Evolutionary conservation across 2,113 vertebrate genomes (phyloP), one percentile per base, ranked within the genome.

Genomic region (Sinosuthora webbiana): DNA sequence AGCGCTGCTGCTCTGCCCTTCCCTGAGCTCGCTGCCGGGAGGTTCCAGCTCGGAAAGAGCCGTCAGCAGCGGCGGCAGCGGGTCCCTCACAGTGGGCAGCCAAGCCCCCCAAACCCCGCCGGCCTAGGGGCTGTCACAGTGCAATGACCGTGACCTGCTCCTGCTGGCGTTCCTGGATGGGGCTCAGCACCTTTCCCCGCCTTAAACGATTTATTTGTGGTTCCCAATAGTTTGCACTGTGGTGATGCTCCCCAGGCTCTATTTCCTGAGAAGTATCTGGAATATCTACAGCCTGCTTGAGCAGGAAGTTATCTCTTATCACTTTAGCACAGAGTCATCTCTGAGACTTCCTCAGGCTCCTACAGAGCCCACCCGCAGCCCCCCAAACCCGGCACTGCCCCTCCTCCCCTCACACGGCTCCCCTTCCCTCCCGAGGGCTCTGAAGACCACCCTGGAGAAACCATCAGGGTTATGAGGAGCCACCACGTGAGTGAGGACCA

Each of bases 41-140:
- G 64, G 0, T 27, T 47, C 75, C 67, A 13, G 0, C 55, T 15
- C 19, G 4, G 2, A 2, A 8, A 8, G 3, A 18, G 71, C 60
- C 25, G 2, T 0, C 20, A 83, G 62, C 12, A 1, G 42, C 0
- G 23, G 37, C 71, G 13, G 33, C 49, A 39, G 41, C 3, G 3
- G 8, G 52, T 11, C 13, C 33, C 71, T 44, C 2, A 1, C 4
- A 1, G 27, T 0, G 8, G 39, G 25, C 10, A 22, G 35, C 45
- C 13, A 1, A 33, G 20, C 14, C 11, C 65, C 59, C 30, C 6
- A 2, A 22, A 9, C 1, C 21, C 53, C 8, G 0, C 44, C 1
- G 20, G 45, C n/a, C 55, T 3, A 0, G 42, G 76, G 18, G 25
- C 10, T 4, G 49, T 49, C 71, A 15, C 59, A 10, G 64, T 0